Percentiles rank a stretch among this genome's conserved stretches.
These are phyloP conservation scores for Vanacampus margaritifer DNA, from an alignment of 2,113 vertebrate species.

Conservation along the genomic window DNA sequence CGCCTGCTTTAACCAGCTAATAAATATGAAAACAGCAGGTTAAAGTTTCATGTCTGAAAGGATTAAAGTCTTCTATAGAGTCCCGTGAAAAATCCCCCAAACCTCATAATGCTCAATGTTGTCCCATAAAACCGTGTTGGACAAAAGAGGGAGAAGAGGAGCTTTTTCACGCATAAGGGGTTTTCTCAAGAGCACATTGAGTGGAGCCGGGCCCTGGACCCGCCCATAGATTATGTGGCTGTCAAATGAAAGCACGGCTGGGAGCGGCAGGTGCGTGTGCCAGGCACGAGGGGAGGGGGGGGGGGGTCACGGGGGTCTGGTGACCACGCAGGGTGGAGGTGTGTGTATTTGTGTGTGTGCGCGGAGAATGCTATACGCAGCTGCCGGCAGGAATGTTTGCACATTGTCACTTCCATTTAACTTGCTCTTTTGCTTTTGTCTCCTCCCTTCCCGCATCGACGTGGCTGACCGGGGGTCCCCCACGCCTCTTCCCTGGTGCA, in stretches of 20 bases:
- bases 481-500: constrained; percentile 29
- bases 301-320: constrained; percentile 57
- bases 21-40: constrained; percentile 85
- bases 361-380: constrained; percentile 60
- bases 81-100: constrained; percentile 81
- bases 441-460: constrained; percentile 4
- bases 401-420: constrained; percentile 76
- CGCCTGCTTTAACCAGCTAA: constrained; percentile 76
- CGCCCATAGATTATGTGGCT: constrained; percentile 87
- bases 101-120: constrained; percentile 89
- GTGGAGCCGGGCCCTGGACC: constrained; percentile 69
- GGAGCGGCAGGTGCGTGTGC: constrained; percentile 77
- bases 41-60: constrained; percentile 80
- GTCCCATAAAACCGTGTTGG: constrained; percentile 82
- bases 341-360: constrained; percentile 26
- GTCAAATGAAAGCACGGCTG: constrained; percentile 81
- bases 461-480: constrained; percentile 39
- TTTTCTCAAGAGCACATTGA: constrained; percentile 82
- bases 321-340: constrained; percentile 55
- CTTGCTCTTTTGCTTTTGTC: constrained; percentile 64
- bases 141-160: constrained; percentile 76
- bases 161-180: constrained; percentile 81
- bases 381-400: constrained; percentile 74
- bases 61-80: constrained; percentile 85
- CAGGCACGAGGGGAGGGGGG: constrained; percentile 56